Conservation (phyloP, 1,140 invertebrate species). For the Drosophila parvula region DNA sequence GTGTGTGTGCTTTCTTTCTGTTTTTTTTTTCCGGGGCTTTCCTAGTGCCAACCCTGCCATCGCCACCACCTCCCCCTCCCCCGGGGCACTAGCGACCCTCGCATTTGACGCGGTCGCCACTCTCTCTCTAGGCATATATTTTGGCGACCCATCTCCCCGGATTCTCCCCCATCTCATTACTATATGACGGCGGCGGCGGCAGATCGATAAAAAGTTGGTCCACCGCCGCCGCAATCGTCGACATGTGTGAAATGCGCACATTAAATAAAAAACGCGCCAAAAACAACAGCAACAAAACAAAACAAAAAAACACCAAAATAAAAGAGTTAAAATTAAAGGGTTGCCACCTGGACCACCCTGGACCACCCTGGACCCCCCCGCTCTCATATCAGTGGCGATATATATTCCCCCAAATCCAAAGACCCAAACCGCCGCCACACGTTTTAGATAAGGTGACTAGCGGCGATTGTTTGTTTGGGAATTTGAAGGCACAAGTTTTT, state of each 20-base stretch:
- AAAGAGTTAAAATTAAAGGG: constrained; percentile 34
- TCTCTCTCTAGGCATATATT: constrained; percentile 69
- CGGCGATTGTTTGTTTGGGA: constrained; percentile 65
- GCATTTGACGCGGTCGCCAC: too few species aligned
- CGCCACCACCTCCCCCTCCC: too few species aligned
- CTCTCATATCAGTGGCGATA: neutral
- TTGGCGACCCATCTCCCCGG: constrained; percentile 22
- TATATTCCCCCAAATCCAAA: neutral
- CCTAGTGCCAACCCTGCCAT: constrained; percentile 7
- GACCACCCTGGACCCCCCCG: neutral
- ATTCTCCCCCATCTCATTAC: constrained; percentile 36
- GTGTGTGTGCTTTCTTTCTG: constrained; percentile 29
- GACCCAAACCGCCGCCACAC: constrained; percentile 19
- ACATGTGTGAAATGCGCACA: constrained; percentile 80
- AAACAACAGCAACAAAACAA: constrained; percentile 30
- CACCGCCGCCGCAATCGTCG: constrained; percentile 56
- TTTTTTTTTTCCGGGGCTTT: constrained; percentile 5
- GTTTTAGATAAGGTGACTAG: constrained; percentile 81
- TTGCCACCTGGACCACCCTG: constrained; percentile 48
- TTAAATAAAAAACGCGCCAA: constrained; percentile 74
- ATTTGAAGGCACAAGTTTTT: constrained; percentile 71
- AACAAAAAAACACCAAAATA: neutral
- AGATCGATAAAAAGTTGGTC: constrained; percentile 79
- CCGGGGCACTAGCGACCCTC: neutral
- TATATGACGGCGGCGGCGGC: constrained; percentile 41